Percentiles rank a stretch among this genome's conserved stretches.
Conservation (phyloP, 2,113 vertebrate species). For the Laticauda colubrina region DNA sequence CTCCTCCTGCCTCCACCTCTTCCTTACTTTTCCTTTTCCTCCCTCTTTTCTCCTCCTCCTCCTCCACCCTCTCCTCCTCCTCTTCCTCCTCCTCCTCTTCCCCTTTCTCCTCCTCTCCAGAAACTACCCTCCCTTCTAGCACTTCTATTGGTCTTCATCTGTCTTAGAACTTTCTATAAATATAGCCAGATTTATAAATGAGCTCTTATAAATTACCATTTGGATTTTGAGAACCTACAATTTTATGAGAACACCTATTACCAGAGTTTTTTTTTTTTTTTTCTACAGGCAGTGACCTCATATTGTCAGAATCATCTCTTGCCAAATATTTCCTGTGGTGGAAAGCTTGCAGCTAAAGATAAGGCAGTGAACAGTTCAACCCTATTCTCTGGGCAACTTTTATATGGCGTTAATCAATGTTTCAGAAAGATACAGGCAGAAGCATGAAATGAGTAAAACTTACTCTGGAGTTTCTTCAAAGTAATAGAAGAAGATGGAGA, state of each 20-base stretch:
- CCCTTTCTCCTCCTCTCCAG: not conserved
- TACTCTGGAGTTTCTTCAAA: slow-evolving; percentile 45
- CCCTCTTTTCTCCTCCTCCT: no score
- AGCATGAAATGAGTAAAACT: slow-evolving; percentile 44
- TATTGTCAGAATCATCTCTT: not conserved
- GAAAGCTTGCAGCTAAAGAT: not conserved
- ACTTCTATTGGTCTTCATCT: not conserved
- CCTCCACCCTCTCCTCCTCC: no score
- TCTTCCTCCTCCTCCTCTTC: no score
- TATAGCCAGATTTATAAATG: no score
- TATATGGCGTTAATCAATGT: slow-evolving; percentile 48
- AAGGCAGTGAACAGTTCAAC: not conserved
- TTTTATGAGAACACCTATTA: not conserved
- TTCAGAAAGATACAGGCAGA: slow-evolving; percentile 63
- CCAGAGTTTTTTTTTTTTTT: no score
- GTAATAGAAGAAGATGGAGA: slow-evolving; percentile 23
- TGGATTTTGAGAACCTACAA: no score
- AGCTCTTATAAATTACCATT: no score
- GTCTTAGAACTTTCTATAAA: not conserved
- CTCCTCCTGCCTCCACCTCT: no score
- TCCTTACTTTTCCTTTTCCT: no score
- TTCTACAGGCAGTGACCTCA: not conserved
- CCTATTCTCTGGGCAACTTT: not conserved
- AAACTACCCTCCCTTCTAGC: not conserved
- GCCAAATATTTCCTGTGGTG: not conserved